Percentiles rank a stretch among this genome's conserved stretches.
These are phyloP conservation scores for Rhadina sibilatrix DNA, from an alignment of 2,113 vertebrate species.

Conservation along the genomic window DNA sequence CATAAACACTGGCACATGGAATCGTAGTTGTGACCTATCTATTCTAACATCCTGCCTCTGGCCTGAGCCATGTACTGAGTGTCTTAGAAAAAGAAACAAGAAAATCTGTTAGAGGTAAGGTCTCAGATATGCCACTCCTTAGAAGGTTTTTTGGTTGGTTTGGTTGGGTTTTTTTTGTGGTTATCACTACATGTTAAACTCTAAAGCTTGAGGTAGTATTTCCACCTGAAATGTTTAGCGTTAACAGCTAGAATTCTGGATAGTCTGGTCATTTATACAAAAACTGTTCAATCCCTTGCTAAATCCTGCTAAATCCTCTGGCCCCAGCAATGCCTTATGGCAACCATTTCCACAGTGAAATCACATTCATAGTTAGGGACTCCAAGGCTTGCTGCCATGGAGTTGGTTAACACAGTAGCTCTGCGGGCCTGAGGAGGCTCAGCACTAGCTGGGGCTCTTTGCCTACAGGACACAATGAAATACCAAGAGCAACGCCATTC, in stretches of 20 bases:
- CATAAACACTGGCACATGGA: not conserved
- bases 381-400: not conserved
- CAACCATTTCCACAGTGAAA: not conserved
- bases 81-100: not conserved
- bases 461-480: not conserved
- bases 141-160: not conserved
- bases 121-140: not conserved
- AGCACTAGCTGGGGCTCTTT: not conserved
- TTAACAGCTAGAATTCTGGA: not conserved
- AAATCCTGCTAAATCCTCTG: slow-evolving; percentile 34
- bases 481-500: not conserved
- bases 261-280: slow-evolving; percentile 13
- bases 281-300: not conserved
- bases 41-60: not conserved
- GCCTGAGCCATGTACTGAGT: not conserved
- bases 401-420: not conserved
- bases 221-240: not conserved
- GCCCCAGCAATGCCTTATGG: not conserved
- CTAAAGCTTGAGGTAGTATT: not conserved
- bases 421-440: not conserved
- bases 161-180: not conserved
- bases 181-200: not conserved
- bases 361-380: not conserved
- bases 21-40: not conserved
- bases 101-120: not conserved